Percentiles rank a stretch among this genome's conserved stretches.
Evolutionary conservation across 2,113 vertebrate species (phyloP).

Genomic region (Sander vitreus): DNA sequence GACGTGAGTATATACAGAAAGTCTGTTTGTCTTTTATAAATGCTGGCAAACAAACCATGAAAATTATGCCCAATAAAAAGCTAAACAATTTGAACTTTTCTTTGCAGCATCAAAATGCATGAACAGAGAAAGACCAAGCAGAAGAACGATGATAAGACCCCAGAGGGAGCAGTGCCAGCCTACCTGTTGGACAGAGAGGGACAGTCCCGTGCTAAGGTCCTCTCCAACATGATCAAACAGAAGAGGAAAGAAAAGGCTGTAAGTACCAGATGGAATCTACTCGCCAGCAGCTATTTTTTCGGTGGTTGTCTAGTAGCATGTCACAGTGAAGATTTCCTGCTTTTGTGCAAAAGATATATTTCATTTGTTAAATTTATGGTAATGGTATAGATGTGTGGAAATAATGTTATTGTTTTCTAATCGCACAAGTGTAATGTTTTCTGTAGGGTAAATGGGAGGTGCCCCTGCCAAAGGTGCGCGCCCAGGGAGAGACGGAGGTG

Average conservation of each 20-base stretch:
- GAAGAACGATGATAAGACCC: constrained; percentile 96
- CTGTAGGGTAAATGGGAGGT: constrained; percentile 97
- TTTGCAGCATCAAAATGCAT: constrained; percentile 95
- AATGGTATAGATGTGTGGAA: background rate
- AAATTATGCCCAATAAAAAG: background rate
- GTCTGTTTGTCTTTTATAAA: background rate
- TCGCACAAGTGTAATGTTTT: background rate
- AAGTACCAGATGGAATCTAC: constrained; percentile 74
- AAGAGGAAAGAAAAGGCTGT: constrained; percentile 99
- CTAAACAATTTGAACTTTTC: background rate
- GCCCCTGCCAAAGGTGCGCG: constrained; percentile 95
- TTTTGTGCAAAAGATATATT: background rate
- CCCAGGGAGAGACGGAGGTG: constrained; percentile 97
- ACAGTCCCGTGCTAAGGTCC: constrained; percentile 93
- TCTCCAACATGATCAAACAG: constrained; percentile 99
- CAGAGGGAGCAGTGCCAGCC: constrained; percentile 94
- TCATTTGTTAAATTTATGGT: background rate
- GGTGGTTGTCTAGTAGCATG: background rate
- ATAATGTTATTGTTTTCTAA: background rate
- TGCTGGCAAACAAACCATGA: background rate
- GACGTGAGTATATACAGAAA: constrained; percentile 87
- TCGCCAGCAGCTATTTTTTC: background rate
- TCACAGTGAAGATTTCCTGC: background rate
- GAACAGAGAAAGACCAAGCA: constrained; percentile 96
- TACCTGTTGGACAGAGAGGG: constrained; percentile 97